Conservation (phyloP, 2,888 invertebrate genomes). For the Meiosimyza decipiens region DNA sequence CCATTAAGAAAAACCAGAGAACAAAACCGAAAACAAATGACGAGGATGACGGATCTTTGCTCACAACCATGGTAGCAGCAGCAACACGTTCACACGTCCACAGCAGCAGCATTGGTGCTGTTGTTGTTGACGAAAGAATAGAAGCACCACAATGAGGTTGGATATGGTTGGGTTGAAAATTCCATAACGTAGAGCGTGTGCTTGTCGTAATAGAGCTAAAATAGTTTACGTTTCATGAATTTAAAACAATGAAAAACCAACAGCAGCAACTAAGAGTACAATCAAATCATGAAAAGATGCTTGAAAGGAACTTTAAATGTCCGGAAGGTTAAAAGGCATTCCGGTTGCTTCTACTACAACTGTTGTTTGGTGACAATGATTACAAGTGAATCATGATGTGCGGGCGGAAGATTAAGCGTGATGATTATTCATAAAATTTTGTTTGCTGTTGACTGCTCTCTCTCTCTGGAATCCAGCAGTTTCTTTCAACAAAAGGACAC, state of each 20-base stretch:
- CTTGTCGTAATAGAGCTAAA: constrained; percentile 25
- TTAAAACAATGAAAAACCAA: constrained; percentile 30
- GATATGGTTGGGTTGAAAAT: too few species aligned
- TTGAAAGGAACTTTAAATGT: not conserved
- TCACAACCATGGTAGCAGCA: not conserved
- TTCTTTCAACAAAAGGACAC: not conserved
- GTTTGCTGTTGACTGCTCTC: not conserved
- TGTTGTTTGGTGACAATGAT: not conserved
- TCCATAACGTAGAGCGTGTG: too few species aligned
- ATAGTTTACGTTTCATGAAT: constrained; percentile 32
- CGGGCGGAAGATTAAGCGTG: not conserved
- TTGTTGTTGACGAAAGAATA: too few species aligned
- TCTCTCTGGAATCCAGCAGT: not conserved
- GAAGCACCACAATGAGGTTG: too few species aligned
- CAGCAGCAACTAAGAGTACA: constrained; percentile 12
- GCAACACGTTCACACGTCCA: not conserved
- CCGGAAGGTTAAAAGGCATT: not conserved
- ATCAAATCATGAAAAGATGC: not conserved
- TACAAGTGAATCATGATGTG: not conserved
- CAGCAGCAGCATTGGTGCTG: not conserved
- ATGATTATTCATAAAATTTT: constrained; percentile 19
- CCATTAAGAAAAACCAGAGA: constrained; percentile 17
- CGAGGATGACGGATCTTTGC: not conserved
- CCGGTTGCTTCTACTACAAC: too few species aligned
- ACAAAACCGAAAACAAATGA: constrained; percentile 23